A percentile compares a stretch with the other conserved stretches of the same genome.
Evolutionary conservation across 1,140 invertebrate genomes (phyloP).

Genomic region (Bathynomus jamesi): DNA sequence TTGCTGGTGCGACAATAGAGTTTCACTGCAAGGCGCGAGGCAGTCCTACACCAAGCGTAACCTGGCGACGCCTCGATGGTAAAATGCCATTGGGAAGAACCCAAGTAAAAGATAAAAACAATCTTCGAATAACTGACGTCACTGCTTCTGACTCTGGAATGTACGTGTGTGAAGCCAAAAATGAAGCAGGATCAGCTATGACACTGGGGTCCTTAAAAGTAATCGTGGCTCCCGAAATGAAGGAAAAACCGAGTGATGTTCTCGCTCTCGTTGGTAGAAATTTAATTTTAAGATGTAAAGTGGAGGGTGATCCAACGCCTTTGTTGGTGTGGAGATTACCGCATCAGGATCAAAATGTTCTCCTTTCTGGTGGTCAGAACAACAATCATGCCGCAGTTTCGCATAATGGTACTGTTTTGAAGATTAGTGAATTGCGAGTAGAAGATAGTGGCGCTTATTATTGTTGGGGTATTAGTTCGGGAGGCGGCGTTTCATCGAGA

Average conservation of each 20-base stretch:
- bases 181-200: slow-evolving; percentile 63
- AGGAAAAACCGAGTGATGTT: slow-evolving; percentile 21
- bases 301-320: slow-evolving; percentile 26
- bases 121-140: slow-evolving; percentile 57
- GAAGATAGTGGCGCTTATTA: slow-evolving; percentile 45
- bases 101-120: slow-evolving; percentile 56
- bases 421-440: slow-evolving; percentile 6
- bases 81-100: slow-evolving; percentile 69
- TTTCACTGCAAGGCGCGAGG: slow-evolving; percentile 84
- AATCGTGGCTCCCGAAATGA: slow-evolving; percentile 20
- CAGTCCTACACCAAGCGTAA: slow-evolving; percentile 73
- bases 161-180: slow-evolving; percentile 72
- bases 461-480: slow-evolving; percentile 22
- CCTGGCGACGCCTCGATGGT: slow-evolving; percentile 81
- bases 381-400: slow-evolving; percentile 1
- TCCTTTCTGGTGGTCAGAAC: slow-evolving; percentile 13
- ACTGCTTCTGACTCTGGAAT: slow-evolving; percentile 66
- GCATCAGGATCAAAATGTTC: slow-evolving; percentile 18
- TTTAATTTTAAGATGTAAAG: slow-evolving; percentile 13
- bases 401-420: slow-evolving; percentile 13
- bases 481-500: slow-evolving; percentile 24
- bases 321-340: slow-evolving; percentile 31
- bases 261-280: slow-evolving; percentile 11
- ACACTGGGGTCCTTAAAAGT: slow-evolving; percentile 64
- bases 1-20: slow-evolving; percentile 54